Conservation (phyloP, 2,888 invertebrate species). For the Serripes groenlandicus region DNA sequence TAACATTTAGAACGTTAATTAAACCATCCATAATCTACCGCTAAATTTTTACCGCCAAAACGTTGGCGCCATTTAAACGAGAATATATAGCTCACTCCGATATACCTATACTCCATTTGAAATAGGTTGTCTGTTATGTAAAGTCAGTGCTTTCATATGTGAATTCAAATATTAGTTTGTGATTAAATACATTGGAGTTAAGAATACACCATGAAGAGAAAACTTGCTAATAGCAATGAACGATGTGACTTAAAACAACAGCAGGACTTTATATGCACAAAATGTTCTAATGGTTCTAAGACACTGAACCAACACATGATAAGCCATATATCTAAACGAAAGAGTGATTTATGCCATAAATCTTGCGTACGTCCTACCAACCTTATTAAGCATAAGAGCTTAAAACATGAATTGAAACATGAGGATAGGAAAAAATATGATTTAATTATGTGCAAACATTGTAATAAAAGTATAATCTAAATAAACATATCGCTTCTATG, state of each 20-base stretch:
- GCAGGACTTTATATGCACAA: background rate
- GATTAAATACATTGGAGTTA: too few species aligned
- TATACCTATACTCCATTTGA: background rate
- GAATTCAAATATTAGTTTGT: background rate
- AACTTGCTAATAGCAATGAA: background rate
- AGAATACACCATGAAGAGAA: background rate
- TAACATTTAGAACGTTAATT: too few species aligned
- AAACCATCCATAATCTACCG: too few species aligned
- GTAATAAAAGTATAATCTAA: slow-evolving; percentile 18
- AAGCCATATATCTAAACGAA: slow-evolving; percentile 17
- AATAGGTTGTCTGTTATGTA: background rate
- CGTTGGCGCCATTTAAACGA: background rate
- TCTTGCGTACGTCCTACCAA: background rate
- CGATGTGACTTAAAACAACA: background rate
- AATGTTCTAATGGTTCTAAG: slow-evolving; percentile 21
- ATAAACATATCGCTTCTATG: slow-evolving; percentile 3
- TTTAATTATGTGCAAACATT: slow-evolving; percentile 21
- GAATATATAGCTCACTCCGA: background rate
- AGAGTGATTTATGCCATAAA: slow-evolving; percentile 18
- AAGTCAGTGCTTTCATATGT: background rate
- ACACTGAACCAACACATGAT: slow-evolving; percentile 28
- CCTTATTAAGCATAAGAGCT: background rate
- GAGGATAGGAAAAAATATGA: background rate
- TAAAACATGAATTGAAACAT: background rate
- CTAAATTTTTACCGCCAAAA: background rate